A percentile compares a stretch with the other conserved stretches of the same genome.
Evolutionary conservation across 2,888 invertebrate genomes (phyloP).

Genomic region (Euphydryas editha): DNA sequence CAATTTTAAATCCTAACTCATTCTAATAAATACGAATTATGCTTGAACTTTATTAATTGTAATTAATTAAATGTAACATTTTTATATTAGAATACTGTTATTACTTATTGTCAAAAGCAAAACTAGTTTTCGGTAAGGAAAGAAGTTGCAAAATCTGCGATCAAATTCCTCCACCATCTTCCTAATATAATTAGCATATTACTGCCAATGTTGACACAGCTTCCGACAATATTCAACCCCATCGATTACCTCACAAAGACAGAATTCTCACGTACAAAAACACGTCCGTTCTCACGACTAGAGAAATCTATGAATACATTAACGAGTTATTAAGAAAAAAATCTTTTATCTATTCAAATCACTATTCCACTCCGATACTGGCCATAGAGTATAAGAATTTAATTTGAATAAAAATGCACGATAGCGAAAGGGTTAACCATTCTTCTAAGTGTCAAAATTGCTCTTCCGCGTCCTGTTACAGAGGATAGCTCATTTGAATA

Average conservation of each 20-base stretch:
- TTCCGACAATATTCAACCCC: slow-evolving; percentile 76
- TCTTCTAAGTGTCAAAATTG: slow-evolving; percentile 82
- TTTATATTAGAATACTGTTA: slow-evolving; percentile 12
- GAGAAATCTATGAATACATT: slow-evolving; percentile 73
- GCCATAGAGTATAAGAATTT: slow-evolving; percentile 59
- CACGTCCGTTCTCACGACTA: slow-evolving; percentile 64
- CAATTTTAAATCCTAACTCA: slow-evolving; percentile 47
- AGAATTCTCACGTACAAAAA: slow-evolving; percentile 65
- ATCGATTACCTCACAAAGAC: slow-evolving; percentile 68
- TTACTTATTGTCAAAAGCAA: slow-evolving; percentile 10
- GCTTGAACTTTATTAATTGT: background rate
- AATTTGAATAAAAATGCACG: slow-evolving; percentile 70
- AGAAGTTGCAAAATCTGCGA: background rate
- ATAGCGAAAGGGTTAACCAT: slow-evolving; percentile 71
- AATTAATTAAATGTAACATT: slow-evolving; percentile 28
- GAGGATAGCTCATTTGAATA: slow-evolving; percentile 74
- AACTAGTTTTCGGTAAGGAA: slow-evolving; percentile 6
- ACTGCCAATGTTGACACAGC: slow-evolving; percentile 78
- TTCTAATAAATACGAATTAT: slow-evolving; percentile 14
- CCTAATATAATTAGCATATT: slow-evolving; percentile 68
- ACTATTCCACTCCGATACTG: slow-evolving; percentile 56
- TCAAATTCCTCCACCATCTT: background rate
- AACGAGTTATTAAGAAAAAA: slow-evolving; percentile 60
- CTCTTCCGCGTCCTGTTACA: slow-evolving; percentile 73
- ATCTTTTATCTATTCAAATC: slow-evolving; percentile 67